Conservation (phyloP, 2,113 vertebrate genomes). For the Labeo catla region DNA sequence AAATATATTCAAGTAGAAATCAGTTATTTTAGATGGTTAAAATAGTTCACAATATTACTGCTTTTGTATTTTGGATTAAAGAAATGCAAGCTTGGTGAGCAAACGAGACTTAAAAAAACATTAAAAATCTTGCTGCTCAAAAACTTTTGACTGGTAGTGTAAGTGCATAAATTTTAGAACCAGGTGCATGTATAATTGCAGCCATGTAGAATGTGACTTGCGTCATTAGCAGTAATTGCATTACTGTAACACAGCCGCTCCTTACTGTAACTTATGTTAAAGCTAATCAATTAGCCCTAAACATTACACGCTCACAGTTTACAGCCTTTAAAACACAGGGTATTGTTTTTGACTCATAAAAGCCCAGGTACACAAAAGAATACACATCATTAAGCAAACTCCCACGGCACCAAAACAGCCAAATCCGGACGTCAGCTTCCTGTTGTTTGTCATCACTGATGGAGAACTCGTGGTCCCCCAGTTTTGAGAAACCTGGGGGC, state of each 20-base stretch:
- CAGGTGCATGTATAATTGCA: background rate
- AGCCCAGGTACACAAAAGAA: constrained; percentile 13
- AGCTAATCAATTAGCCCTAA: background rate
- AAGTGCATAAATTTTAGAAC: background rate
- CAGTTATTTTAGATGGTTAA: too few species aligned
- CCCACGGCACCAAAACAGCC: constrained; percentile 30
- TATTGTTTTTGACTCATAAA: constrained; percentile 45
- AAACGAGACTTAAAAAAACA: too few species aligned
- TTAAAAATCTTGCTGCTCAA: too few species aligned
- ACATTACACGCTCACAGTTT: background rate
- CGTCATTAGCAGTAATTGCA: background rate
- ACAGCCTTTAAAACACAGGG: constrained; percentile 31
- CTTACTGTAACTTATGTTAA: constrained; percentile 14
- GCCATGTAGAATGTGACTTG: background rate
- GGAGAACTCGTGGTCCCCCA: constrained; percentile 57
- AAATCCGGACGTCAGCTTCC: constrained; percentile 23
- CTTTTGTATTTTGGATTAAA: too few species aligned
- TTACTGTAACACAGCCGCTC: background rate
- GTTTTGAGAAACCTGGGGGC: constrained; percentile 53
- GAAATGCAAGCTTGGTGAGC: too few species aligned
- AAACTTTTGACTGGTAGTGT: too few species aligned
- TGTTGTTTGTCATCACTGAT: constrained; percentile 43
- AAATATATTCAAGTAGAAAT: too few species aligned
- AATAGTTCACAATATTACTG: too few species aligned
- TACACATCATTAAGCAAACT: constrained; percentile 33